These are phyloP conservation scores for Ecliptopera silaceata DNA, from an alignment of 2,888 invertebrate species.

Conservation along the genomic window DNA sequence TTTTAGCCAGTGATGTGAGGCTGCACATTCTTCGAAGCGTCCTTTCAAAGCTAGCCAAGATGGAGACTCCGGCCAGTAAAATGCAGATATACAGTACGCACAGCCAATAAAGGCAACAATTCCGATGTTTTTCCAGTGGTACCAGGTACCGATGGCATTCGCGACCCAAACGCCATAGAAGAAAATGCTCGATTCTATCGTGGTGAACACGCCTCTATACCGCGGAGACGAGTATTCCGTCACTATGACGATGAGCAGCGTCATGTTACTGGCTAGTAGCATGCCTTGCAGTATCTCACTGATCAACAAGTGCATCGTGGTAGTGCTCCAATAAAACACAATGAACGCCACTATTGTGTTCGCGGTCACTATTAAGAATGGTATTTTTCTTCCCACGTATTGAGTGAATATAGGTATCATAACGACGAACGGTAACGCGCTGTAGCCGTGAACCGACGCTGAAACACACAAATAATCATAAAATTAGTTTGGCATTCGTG, in stretches of 20 bases:
- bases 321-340: constrained; percentile 51
- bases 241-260: constrained; percentile 51
- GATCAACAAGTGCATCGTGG: constrained; percentile 45
- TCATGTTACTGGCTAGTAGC: constrained; percentile 48
- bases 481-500: constrained; percentile 7
- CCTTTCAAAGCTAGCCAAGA: constrained; percentile 58
- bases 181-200: constrained; percentile 54
- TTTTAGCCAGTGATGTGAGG: constrained; percentile 52
- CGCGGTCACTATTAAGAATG: constrained; percentile 45
- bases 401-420: constrained; percentile 47
- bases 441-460: constrained; percentile 54
- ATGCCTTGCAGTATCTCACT: constrained; percentile 52
- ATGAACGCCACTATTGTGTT: constrained; percentile 47
- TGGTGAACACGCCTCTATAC: constrained; percentile 54
- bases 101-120: constrained; percentile 44
- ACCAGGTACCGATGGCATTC: constrained; percentile 55
- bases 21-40: constrained; percentile 51
- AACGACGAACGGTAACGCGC: constrained; percentile 48
- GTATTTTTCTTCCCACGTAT: constrained; percentile 47
- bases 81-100: constrained; percentile 42
- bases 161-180: constrained; percentile 61
- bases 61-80: constrained; percentile 56
- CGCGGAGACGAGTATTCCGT: constrained; percentile 54
- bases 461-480: constrained; percentile 35
- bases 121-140: constrained; percentile 53